phyloP scores from a whole-genome alignment of 2,113 vertebrate genomes.

The Corythornis vintsioides region DNA sequence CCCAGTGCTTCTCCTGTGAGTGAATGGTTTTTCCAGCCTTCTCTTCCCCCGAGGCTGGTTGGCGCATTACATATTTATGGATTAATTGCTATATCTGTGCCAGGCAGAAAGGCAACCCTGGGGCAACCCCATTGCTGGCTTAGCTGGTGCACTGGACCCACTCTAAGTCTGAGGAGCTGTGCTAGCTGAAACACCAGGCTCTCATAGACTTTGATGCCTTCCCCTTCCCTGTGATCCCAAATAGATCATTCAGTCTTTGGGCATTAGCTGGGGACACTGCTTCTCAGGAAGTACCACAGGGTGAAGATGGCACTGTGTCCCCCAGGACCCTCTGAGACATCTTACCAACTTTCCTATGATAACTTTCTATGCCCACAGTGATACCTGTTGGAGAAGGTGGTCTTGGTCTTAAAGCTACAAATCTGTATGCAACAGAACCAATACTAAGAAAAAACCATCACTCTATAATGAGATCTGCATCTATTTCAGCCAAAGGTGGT shows the following conservation, averaged over 20 bases:
- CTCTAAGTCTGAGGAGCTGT: neutral
- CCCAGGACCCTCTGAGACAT: neutral
- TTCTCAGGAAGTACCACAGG: neutral
- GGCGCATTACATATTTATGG: neutral
- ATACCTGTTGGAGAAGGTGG: neutral
- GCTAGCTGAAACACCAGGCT: neutral
- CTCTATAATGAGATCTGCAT: neutral
- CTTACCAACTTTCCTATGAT: neutral
- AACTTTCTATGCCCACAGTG: neutral
- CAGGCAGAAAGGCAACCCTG: neutral
- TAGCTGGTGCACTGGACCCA: neutral
- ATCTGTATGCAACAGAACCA: neutral
- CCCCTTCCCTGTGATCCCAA: neutral
- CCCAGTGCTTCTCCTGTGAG: neutral
- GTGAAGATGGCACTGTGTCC: neutral
- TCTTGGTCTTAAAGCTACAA: neutral
- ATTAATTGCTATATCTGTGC: neutral
- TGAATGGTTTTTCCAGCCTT: constrained; percentile 41
- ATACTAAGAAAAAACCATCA: neutral
- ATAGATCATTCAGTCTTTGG: neutral
- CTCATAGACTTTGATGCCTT: neutral
- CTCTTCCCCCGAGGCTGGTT: neutral
- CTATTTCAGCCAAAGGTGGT: neutral
- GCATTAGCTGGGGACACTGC: neutral
- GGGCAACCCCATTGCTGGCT: neutral